Evolutionary conservation across 2,888 invertebrate species (phyloP).

Genomic region (Artemia sinica): DNA sequence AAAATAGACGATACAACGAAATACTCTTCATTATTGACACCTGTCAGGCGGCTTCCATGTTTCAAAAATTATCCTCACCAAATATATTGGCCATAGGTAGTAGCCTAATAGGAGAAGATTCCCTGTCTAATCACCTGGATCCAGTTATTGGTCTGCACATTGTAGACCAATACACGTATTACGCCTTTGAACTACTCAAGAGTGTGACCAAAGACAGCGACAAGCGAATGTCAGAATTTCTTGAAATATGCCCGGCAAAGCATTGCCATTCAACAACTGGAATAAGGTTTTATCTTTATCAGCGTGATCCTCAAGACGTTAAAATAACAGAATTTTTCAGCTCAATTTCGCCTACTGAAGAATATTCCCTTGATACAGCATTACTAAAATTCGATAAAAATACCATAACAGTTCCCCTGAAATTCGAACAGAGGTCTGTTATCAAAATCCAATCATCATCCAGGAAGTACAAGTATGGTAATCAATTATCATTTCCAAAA

Average conservation of each 20-base stretch:
- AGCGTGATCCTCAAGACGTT: constrained; percentile 63
- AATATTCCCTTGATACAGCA: no score
- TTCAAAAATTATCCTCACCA: constrained; percentile 91
- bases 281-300: constrained; percentile 71
- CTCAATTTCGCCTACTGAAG: constrained; percentile 62
- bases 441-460: no score
- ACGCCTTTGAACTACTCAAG: constrained; percentile 39
- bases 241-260: constrained; percentile 81
- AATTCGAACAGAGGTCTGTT: no score
- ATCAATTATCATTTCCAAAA: no score
- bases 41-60: constrained; percentile 97
- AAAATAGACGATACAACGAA: constrained; percentile 91
- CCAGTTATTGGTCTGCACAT: no score
- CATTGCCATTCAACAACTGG: constrained; percentile 91
- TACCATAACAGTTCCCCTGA: no score
- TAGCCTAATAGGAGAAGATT: constrained; percentile 95
- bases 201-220: no score
- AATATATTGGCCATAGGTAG: constrained; percentile 94
- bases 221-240: constrained; percentile 77
- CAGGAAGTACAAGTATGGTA: no score
- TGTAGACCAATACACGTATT: no score
- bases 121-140: constrained; percentile 55
- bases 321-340: constrained; percentile 97
- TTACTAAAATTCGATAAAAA: no score
- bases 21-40: constrained; percentile 97